Base-by-base conservation (phyloP, 2,113 vertebrate species). In the Ramphastos sulfuratus region DNA sequence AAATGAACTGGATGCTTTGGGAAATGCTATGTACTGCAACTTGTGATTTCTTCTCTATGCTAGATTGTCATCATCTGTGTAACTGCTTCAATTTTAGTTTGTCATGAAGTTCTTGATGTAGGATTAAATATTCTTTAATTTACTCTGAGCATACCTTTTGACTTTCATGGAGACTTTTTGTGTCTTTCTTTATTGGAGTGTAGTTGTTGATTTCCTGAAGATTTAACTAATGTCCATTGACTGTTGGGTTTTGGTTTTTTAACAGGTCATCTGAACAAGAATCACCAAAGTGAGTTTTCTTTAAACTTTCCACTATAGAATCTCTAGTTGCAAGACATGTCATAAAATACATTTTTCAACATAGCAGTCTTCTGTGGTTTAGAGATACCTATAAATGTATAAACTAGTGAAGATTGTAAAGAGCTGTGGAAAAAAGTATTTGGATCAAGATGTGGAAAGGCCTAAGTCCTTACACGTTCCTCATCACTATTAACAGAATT, bases 231-330 rank as follows among this genome's bases (percentile, higher is more conserved):
- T 3, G 1, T 64, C 84, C 4, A 7, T 65, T 87, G 89, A 58
- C 48, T 58, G 11, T 35, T 27, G 35, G 15, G 2, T 44, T 66
- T 46, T 33, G 73, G 59, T 28, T 75, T 37, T 54, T 44, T 17
- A 73, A 82, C 88, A 97, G 97, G 97, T 94, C 95, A 27, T 95
- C 97, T 71, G 97, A 97, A 94, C 97, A 96, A 80, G 96, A 96
- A 82, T 97, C 96, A 67, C 93, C 97, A 79, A 97, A 96, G 97
- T 97, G 82, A 96, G 97, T 97, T 91, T 87, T 88, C 30, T 79
- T 85, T 76, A 35, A 44, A 42, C 8, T 91, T 85, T 82, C 20
- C 73, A 17, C 37, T 74, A 9, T 31, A 33, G 15, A 63, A 56
- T 44, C n/a, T 92, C 17, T 63, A 76, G 13, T 19, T 77, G 84